Base-by-base conservation (phyloP, 2,797 vertebrate genomes). In the Nyctibius grandis region DNA sequence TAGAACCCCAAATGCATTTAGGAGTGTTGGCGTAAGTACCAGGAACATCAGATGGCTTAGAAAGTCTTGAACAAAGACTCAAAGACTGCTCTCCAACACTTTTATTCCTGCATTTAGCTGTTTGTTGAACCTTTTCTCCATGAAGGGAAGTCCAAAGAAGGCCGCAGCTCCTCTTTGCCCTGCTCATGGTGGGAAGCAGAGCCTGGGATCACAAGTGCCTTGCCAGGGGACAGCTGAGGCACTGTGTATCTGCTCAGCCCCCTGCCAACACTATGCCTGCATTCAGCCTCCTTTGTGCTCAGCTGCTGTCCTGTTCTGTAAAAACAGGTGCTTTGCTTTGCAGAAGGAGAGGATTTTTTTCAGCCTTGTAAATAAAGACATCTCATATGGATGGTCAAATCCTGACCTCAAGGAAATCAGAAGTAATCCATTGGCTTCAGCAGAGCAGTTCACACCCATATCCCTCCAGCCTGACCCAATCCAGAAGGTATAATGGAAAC, bases 241-340 rank as follows among this genome's bases (percentile, higher is more conserved):
- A 28, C 21, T 45, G 29, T 0, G 0, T 51, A 40, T 45, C 20
- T 72, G 38, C 51, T 64, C n/a, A 47, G 33, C 18, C 22, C 21
- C 48, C 8, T 56, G 22, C n/a, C 11, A 38, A 23, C 4, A 1
- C 22, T 13, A 20, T 42, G 42, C 22, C 50, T 64, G 64, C 42
- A 6, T 36, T 63, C 57, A 70, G 13, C 51, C 38, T 78, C 57
- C 21, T 54, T 42, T 2, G 57, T 96, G 94, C 89, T 79, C 54
- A 9, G 42, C 31, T 77, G 94, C 54, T 19, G 54, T 65, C 92
- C 61, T 85, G 51, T 87, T 95, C 95, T 92, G 88, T 95, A 96
- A 95, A 88, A 94, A 81, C 61, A 68, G 25, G 57, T 59, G 73
- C 91, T 96, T 95, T 70, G 36, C 57, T 63, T 88, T 34, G 5